Evolutionary conservation across 1,140 invertebrate genomes (phyloP), one percentile per base, ranked within the genome.

Genomic region (Lysiphlebus fabarum): DNA sequence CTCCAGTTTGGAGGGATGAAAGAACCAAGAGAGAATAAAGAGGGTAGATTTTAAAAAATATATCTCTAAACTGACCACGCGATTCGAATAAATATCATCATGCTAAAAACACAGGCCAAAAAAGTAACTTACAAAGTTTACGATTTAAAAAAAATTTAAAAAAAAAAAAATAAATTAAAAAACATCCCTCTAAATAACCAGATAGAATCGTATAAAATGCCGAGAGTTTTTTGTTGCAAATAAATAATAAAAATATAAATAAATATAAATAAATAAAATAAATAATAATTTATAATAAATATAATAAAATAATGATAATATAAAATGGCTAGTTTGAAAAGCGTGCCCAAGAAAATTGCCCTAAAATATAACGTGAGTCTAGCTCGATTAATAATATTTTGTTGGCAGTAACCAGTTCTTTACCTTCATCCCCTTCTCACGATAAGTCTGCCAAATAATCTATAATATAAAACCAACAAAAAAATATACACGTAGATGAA

Each of bases 151-250:
- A n/a, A n/a, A n/a, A n/a, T n/a, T n/a, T n/a, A n/a, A 34, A 11
- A 50, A 34, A 62, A 61, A 58, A 40, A 61, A 33, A 58, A 8
- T 12, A 48, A 40, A 54, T 41, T 48, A 40, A 51, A 62, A 62
- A 58, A 57, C 55, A 54, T 58, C 50, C 60, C 56, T 62, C 44
- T 62, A 62, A 62, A 62, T 62, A 62, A 62, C 56, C 6, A 62
- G 60, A 62, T 62, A 58, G 50, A 62, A 62, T 62, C 60, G 53
- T 55, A n/a, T n/a, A n/a, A 36, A 38, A 42, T 53, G 50, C 47
- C 51, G 50, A 58, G 56, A 26, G 17, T n/a, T 51, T 51, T 33
- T 51, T 51, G 49, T 10, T 37, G 36, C n/a, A 51, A 17, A 48
- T 6, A 48, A 51, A 51, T 11, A 51, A 12, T 38, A 12, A 38